Evolutionary conservation across 2,797 vertebrate genomes (phyloP).

Genomic region (Mormyrus proboscirostris): DNA sequence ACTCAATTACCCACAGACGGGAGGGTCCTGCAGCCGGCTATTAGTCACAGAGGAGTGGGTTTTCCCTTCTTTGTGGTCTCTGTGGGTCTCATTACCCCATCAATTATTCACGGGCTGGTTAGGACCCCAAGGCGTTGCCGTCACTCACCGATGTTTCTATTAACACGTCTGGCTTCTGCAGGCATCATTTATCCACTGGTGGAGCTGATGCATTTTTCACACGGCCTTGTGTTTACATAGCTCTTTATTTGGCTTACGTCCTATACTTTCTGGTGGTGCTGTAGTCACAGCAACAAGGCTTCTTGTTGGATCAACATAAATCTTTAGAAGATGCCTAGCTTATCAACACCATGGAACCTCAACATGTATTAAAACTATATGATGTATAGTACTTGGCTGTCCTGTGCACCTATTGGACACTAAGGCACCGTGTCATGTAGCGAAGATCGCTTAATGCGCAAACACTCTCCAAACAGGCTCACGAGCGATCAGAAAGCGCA

Average conservation of each 20-base stretch:
- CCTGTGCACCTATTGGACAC: not conserved
- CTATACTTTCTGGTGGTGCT: not conserved
- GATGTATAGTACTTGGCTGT: not conserved
- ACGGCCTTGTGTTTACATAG: not conserved
- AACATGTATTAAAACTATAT: not conserved
- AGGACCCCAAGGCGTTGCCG: constrained; percentile 36
- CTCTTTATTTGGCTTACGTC: not conserved
- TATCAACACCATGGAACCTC: not conserved
- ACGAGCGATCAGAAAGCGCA: constrained; percentile 85
- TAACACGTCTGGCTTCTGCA: constrained; percentile 33
- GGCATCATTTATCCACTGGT: constrained; percentile 42
- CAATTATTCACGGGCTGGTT: constrained; percentile 57
- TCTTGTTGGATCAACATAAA: not conserved
- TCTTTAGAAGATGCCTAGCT: too few relatives aligned
- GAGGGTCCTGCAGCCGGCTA: constrained; percentile 18
- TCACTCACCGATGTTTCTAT: constrained; percentile 42
- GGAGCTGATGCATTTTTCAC: not conserved
- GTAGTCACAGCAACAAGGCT: constrained; percentile 3
- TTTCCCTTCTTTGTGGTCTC: constrained; percentile 5
- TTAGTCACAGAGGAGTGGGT: constrained; percentile 18
- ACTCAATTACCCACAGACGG: constrained; percentile 14
- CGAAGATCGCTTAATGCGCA: not conserved
- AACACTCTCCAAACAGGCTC: constrained; percentile 62
- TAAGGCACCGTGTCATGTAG: not conserved
- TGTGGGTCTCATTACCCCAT: constrained; percentile 53